Base-by-base conservation (phyloP, 1,140 invertebrate species). In the Heliothis subflexa region DNA sequence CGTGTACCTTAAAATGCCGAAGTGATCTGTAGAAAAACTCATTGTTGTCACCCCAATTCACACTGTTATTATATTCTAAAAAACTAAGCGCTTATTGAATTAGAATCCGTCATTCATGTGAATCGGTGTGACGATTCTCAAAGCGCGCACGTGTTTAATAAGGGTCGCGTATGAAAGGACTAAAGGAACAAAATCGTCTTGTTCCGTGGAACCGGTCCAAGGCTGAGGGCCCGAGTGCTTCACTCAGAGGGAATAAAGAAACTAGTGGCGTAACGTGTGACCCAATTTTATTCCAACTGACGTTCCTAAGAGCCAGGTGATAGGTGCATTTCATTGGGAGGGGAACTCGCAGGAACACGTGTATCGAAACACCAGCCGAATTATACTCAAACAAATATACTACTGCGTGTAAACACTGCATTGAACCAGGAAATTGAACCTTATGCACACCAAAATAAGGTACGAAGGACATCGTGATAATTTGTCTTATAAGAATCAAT, bases 241-340 rank as follows among this genome's bases (percentile, higher is more conserved):
- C 79, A 52, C 72, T 59, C 79, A 52, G 78, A 85, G 82, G 78
- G 83, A 82, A 85, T 82, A 86, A 86, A 90, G 86, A 87, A 88
- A 86, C 82, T 84, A 85, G 81, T 88, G 83, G 83, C 85, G 83
- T 86, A 90, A 93, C 83, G 91, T 91, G 90, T 92, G 91, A 93
- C 91, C 91, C 91, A 93, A 91, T 92, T 93, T 87, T 86, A 87
- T 84, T 87, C 68, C 50, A 25, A 80, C 66, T 68, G 64, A 85
- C 85, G 83, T 83, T 77, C 81, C 80, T 79, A 59, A 81, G 21
- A 33, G 74, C 90, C 90, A 91, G 91, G 89, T 92, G 90, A 90
- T 91, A 90, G 86, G 84, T 92, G 90, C 91, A 93, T 92, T 92
- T 88, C 78, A 81, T 79, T 83, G 68, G 75, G 82, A 88, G 85